phyloP scores from a whole-genome alignment of 2,797 vertebrate species.

The Cirrhinus molitorella region DNA sequence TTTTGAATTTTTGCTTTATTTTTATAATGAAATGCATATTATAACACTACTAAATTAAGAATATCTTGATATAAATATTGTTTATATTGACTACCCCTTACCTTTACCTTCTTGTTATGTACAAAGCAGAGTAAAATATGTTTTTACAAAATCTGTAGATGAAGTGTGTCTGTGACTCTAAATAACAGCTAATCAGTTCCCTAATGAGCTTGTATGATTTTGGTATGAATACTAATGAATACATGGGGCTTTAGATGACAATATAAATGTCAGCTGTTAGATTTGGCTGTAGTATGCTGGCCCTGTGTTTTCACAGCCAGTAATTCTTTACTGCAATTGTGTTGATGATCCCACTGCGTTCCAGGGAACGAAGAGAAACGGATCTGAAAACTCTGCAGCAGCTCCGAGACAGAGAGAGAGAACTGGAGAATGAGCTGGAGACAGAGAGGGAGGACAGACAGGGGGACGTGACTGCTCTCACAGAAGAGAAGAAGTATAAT shows the following conservation, averaged over 20 bases:
- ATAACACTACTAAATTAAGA: neutral
- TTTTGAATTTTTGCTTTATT: neutral
- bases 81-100: neutral
- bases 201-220: conserved; percentile 11
- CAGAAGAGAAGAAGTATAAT: conserved; percentile 76
- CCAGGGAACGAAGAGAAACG: conserved; percentile 61
- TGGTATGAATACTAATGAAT: conserved; percentile 21
- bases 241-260: conserved; percentile 15
- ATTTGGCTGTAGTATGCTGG: conserved; percentile 1
- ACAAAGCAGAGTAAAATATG: neutral
- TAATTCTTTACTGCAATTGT: conserved; percentile 18
- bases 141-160: conserved; percentile 1
- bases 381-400: conserved; percentile 55
- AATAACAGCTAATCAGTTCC: conserved; percentile 13
- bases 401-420: conserved; percentile 55
- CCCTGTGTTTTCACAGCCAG: conserved; percentile 18
- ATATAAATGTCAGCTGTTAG: conserved; percentile 26
- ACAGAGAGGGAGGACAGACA: conserved; percentile 64
- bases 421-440: conserved; percentile 61
- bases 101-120: neutral
- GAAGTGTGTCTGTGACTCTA: conserved; percentile 14
- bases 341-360: conserved; percentile 31
- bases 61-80: neutral
- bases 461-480: conserved; percentile 66
- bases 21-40: no score